Evolutionary conservation across 2,797 vertebrate genomes (phyloP), one percentile per base, ranked within the genome.

Genomic region (Erethizon dorsatum): DNA sequence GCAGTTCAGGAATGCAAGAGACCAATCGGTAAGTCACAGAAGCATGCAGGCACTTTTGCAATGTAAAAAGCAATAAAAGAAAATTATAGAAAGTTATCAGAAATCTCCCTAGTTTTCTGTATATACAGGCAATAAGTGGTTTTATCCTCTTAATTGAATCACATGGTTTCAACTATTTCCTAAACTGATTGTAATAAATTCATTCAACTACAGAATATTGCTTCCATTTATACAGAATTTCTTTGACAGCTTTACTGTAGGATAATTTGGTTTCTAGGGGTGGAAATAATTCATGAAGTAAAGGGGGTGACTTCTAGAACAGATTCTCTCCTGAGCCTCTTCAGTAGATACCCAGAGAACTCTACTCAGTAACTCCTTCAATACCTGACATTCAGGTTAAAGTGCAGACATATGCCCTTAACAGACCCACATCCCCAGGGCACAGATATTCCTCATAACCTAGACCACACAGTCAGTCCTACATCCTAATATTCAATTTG

Each of bases 41-140:
- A 86, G 56, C 12, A 67, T 20, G 10, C 31, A 83, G 33, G 3
- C 41, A 73, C 67, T 86, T 95, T 22, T 73, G 59, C 80, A 88
- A 78, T 88, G 5, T 91, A 77, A 96, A 94, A 96, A 88, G 15
- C 47, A 88, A 93, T 91, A 71, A 93, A 80, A 65, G 69, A 94
- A 94, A 86, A 92, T 1, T 41, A 57, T 52, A 89, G 78, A 63
- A 87, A 96, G 45, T 92, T 83, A 90, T 83, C 69, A 61, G 88
- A 88, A 92, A 88, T 65, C 41, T 69, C 18, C 67, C 20, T 92
- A 50, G 75, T 17, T 93, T 91, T 91, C 56, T 71, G 13, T 86
- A 75, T 45, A 54, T 65, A 84, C 26, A 88, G n/a, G 28, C 41
- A 83, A 95, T 65, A 92, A 87, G 77, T 54, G 47, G 41, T 85